phyloP scores from a whole-genome alignment of 2,888 invertebrate genomes.

The Drosophila maculinotata region DNA sequence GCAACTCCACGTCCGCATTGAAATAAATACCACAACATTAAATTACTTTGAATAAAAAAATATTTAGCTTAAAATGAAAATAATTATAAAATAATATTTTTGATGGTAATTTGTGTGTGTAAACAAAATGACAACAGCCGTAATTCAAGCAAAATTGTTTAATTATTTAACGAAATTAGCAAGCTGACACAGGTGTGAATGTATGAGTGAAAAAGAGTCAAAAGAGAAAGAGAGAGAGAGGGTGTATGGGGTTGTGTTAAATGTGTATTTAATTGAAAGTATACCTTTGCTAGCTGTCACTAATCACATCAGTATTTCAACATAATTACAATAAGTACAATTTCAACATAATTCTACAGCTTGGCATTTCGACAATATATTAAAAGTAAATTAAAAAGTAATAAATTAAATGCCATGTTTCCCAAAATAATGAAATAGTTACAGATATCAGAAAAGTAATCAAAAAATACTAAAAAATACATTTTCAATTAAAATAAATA shows the following conservation, averaged over 20 bases:
- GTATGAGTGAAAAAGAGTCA: background rate
- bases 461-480: background rate
- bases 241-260: background rate
- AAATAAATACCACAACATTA: background rate
- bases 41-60: background rate
- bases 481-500: background rate
- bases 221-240: background rate
- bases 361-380: background rate
- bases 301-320: background rate
- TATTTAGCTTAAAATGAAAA: conserved; percentile 1
- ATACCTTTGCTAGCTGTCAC: background rate
- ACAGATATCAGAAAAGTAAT: background rate
- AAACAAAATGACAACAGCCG: background rate
- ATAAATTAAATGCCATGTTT: background rate
- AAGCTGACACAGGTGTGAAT: background rate
- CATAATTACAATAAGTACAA: background rate
- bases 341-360: no score
- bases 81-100: background rate
- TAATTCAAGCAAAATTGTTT: background rate
- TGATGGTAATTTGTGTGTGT: background rate
- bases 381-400: background rate
- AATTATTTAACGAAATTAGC: background rate
- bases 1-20: background rate
- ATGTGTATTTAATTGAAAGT: background rate
- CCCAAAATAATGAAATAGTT: background rate